Evolutionary conservation across 2,113 vertebrate genomes (phyloP).

Genomic region (Aplodontia rufa): DNA sequence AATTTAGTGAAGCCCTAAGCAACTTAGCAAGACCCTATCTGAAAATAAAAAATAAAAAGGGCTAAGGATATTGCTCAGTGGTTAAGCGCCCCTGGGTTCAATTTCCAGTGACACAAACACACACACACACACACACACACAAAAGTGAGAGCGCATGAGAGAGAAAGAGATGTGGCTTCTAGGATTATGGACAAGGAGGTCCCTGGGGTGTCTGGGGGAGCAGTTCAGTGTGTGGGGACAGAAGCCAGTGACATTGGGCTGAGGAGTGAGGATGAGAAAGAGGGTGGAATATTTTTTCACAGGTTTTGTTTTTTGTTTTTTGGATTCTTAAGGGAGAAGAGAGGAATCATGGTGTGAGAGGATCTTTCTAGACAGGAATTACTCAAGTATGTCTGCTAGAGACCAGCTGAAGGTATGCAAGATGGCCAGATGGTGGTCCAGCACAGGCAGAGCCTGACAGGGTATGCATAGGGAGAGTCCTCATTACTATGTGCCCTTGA

Average conservation of each 20-base stretch:
- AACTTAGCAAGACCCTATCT: too few species aligned
- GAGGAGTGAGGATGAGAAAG: background rate
- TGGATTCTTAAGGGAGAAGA: background rate
- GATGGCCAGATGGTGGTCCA: background rate
- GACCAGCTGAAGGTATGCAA: background rate
- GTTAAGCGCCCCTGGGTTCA: too few species aligned
- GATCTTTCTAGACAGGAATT: background rate
- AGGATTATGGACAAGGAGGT: background rate
- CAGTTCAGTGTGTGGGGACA: background rate
- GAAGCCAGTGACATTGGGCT: background rate
- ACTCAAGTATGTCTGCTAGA: background rate
- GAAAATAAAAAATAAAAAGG: too few species aligned
- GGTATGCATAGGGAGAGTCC: too few species aligned
- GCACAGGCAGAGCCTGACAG: accelerated
- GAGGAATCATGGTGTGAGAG: background rate
- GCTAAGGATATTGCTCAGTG: too few species aligned
- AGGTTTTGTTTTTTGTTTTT: background rate
- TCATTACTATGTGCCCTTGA: background rate
- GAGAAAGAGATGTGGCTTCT: background rate
- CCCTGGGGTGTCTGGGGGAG: background rate
- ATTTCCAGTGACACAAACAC: too few species aligned
- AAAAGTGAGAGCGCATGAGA: too few species aligned
- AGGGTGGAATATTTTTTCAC: background rate
- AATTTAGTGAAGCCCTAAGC: too few species aligned
- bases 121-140: too few species aligned